These are phyloP conservation scores for Lapara coniferarum DNA, from an alignment of 2,888 invertebrate genomes.

Conservation along the genomic window DNA sequence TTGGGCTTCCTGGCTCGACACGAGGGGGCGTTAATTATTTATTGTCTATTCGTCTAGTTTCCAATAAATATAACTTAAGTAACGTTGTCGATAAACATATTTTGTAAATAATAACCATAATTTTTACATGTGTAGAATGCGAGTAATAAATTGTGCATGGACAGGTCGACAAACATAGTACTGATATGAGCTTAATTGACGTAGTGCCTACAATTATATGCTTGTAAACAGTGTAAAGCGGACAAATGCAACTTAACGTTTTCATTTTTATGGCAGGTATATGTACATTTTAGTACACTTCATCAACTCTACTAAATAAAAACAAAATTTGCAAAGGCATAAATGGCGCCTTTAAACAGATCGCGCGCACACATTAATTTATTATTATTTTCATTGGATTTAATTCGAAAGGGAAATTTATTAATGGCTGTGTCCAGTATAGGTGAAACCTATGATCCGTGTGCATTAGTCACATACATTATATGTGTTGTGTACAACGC, in stretches of 20 bases:
- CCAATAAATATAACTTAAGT: slow-evolving; percentile 41
- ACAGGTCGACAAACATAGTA: slow-evolving; percentile 80
- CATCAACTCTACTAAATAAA: not conserved
- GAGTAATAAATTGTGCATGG: slow-evolving; percentile 69
- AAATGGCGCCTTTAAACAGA: not conserved
- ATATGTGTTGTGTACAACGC: not conserved
- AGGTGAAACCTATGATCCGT: slow-evolving; percentile 50
- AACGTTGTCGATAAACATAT: slow-evolving; percentile 58
- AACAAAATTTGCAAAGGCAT: slow-evolving; percentile 13
- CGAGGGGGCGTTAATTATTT: slow-evolving; percentile 35
- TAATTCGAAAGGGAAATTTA: slow-evolving; percentile 2
- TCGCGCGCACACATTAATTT: slow-evolving; percentile 7
- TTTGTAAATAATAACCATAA: slow-evolving; percentile 69
- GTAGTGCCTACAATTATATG: slow-evolving; percentile 86
- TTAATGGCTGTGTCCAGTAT: slow-evolving; percentile 42
- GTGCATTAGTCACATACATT: slow-evolving; percentile 9
- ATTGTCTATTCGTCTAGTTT: slow-evolving; percentile 41
- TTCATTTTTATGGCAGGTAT: slow-evolving; percentile 52
- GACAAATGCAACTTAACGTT: slow-evolving; percentile 49
- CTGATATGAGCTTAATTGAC: slow-evolving; percentile 87
- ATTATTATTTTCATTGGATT: not conserved
- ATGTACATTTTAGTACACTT: slow-evolving; percentile 39
- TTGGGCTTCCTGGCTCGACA: slow-evolving; percentile 40
- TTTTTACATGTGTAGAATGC: slow-evolving; percentile 75
- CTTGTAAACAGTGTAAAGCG: slow-evolving; percentile 73